Evolutionary conservation across 2,888 invertebrate genomes (phyloP).

Genomic region (Agonopterix heracliana): DNA sequence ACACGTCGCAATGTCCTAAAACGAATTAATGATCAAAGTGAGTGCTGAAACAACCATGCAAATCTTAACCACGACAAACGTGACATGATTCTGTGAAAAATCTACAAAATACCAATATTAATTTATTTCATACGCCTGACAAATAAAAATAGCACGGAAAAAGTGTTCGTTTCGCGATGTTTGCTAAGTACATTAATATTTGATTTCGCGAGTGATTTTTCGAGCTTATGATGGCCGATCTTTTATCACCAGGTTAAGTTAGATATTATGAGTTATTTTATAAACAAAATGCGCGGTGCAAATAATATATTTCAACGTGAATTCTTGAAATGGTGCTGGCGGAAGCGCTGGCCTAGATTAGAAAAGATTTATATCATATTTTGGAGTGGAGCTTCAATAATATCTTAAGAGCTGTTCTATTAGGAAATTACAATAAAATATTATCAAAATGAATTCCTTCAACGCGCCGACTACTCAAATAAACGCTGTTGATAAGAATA

Average conservation of each 20-base stretch:
- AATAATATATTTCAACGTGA: too few relatives aligned
- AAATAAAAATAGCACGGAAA: too few relatives aligned
- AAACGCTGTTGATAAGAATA: constrained; percentile 60
- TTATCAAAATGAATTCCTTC: constrained; percentile 62
- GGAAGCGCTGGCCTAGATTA: constrained; percentile 55
- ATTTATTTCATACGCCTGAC: neutral
- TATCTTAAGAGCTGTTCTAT: too few relatives aligned
- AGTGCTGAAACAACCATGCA: neutral
- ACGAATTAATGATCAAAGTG: neutral
- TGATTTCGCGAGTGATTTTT: too few relatives aligned
- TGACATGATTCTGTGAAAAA: constrained; percentile 15
- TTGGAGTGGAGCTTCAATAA: neutral
- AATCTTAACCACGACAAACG: constrained; percentile 4
- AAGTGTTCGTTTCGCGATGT: too few relatives aligned
- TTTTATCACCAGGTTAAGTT: constrained; percentile 51
- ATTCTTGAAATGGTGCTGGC: constrained; percentile 68
- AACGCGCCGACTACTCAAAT: constrained; percentile 70
- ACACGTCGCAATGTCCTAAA: constrained; percentile 10
- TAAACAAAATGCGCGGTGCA: constrained; percentile 43
- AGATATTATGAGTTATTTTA: constrained; percentile 40
- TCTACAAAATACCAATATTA: neutral
- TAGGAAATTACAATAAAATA: constrained; percentile 2
- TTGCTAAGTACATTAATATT: too few relatives aligned
- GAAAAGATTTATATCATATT: neutral
- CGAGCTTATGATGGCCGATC: constrained; percentile 45